Evolutionary conservation across 2,888 invertebrate species (phyloP).

Genomic region (Heliconius charithonia): DNA sequence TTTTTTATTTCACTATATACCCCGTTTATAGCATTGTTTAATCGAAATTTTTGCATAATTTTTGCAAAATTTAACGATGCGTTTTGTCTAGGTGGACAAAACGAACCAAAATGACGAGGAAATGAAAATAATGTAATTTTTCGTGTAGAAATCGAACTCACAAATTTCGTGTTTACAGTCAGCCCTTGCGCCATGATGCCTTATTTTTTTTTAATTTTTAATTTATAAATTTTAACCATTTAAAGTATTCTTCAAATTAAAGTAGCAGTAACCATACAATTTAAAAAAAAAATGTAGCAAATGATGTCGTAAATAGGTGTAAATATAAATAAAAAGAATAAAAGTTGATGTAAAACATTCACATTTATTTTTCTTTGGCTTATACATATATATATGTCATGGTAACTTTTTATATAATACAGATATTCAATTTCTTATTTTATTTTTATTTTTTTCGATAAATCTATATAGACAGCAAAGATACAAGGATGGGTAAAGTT

Average conservation of each 20-base stretch:
- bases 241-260: background rate
- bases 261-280: background rate
- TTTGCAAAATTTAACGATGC: too few relatives aligned
- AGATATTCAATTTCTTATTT: background rate
- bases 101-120: too few relatives aligned
- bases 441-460: background rate
- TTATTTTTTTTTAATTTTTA: too few relatives aligned
- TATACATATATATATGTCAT: constrained; percentile 53
- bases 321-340: background rate
- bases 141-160: too few relatives aligned
- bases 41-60: too few relatives aligned
- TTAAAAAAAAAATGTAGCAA: background rate
- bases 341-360: constrained; percentile 39
- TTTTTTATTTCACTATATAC: too few relatives aligned
- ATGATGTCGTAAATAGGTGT: background rate
- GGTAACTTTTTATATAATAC: constrained; percentile 41
- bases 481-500: background rate
- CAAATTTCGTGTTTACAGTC: too few relatives aligned
- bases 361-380: constrained; percentile 63
- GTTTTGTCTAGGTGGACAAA: too few relatives aligned
- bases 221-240: too few relatives aligned
- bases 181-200: too few relatives aligned
- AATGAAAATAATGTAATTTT: too few relatives aligned
- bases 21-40: too few relatives aligned
- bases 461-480: background rate